Percentiles rank a stretch among this genome's conserved stretches.
Evolutionary conservation across 2,888 invertebrate species (phyloP).

Genomic region (Cheilosia urbana): DNA sequence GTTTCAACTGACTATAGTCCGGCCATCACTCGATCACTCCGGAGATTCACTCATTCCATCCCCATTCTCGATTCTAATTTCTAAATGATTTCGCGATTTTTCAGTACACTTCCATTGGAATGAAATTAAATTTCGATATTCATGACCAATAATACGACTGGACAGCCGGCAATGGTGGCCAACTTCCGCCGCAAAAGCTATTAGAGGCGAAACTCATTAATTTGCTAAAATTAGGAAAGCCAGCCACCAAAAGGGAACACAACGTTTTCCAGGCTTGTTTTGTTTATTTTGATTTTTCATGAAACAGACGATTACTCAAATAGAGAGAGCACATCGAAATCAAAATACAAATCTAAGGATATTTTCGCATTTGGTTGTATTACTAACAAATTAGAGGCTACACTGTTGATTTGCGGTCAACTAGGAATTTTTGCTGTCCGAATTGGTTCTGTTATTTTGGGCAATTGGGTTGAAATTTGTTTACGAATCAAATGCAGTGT

Average conservation of each 20-base stretch:
- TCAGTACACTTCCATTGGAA: conserved; percentile 34
- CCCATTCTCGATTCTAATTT: neutral
- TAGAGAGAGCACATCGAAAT: neutral
- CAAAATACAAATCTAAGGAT: neutral
- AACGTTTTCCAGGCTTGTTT: conserved; percentile 31
- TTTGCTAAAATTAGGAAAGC: conserved; percentile 60
- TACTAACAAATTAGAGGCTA: conserved; percentile 23
- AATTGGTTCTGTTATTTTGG: conserved; percentile 33
- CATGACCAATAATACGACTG: conserved; percentile 62
- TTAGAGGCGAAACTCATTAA: conserved; percentile 63
- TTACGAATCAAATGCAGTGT: conserved; percentile 34
- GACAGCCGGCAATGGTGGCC: conserved; percentile 15
- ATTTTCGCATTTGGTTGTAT: conserved; percentile 40
- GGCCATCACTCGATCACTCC: conserved; percentile 24
- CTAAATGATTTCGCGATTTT: conserved; percentile 26
- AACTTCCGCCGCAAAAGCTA: conserved; percentile 31
- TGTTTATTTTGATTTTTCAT: conserved; percentile 61
- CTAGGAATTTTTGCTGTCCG: conserved; percentile 1
- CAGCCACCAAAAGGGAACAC: conserved; percentile 18
- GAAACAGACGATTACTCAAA: conserved; percentile 23
- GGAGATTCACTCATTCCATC: neutral
- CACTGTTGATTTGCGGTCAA: conserved; percentile 43
- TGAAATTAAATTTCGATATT: conserved; percentile 51
- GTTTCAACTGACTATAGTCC: conserved; percentile 5
- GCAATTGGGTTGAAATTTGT: conserved; percentile 31